A percentile compares a stretch with the other conserved stretches of the same genome.
Evolutionary conservation across 2,888 invertebrate species (phyloP).

Genomic region (Apomyelois bistriatella): DNA sequence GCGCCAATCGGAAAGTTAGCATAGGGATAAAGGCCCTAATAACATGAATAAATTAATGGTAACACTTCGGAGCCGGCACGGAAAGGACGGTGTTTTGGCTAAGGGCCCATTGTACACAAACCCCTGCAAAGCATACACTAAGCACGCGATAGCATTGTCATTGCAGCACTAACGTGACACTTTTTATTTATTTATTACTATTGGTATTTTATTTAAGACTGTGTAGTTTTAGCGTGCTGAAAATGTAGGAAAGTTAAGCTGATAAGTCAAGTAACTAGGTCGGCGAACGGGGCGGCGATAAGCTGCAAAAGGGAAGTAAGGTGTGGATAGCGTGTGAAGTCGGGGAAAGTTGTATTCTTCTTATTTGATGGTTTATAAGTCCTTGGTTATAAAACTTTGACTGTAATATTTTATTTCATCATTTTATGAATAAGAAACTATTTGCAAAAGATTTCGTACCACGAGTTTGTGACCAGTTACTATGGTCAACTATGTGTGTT

Average conservation of each 20-base stretch:
- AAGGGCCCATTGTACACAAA: constrained; percentile 50
- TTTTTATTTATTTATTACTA: constrained; percentile 21
- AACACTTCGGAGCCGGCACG: constrained; percentile 61
- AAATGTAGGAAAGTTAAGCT: background rate
- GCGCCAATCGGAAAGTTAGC: constrained; percentile 49
- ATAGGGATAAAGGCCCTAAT: constrained; percentile 33
- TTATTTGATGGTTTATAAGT: background rate
- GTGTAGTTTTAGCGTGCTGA: background rate
- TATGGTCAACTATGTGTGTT: no score
- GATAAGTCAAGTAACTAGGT: constrained; percentile 5
- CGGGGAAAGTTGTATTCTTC: background rate
- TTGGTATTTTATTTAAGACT: constrained; percentile 6
- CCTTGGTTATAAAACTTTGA: no score
- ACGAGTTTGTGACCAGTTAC: no score
- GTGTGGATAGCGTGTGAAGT: background rate
- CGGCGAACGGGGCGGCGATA: background rate
- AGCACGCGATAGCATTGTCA: constrained; percentile 57
- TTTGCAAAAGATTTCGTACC: no score
- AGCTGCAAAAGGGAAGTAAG: background rate
- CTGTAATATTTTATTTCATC: no score
- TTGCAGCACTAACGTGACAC: constrained; percentile 41
- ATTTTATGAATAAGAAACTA: no score
- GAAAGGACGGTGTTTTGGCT: constrained; percentile 34
- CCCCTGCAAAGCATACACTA: constrained; percentile 29
- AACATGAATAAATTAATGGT: constrained; percentile 58